These are phyloP conservation scores for Drosophila suzukii DNA, from an alignment of 1,140 invertebrate genomes.

Conservation along the genomic window DNA sequence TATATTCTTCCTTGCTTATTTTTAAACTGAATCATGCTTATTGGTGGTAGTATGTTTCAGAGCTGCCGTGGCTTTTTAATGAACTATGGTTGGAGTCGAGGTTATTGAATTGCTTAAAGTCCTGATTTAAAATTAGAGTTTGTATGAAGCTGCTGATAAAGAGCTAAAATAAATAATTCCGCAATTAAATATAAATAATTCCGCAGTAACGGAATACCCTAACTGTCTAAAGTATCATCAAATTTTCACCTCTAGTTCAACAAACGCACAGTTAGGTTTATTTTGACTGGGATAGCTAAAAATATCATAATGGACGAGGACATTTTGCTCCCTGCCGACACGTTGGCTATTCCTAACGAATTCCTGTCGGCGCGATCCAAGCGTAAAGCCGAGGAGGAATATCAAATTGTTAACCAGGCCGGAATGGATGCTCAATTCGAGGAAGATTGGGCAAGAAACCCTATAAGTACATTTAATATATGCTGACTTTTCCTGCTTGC, in stretches of 20 bases:
- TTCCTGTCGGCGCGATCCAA: slow-evolving; percentile 91
- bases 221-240: background rate
- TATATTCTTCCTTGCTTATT: too few relatives aligned
- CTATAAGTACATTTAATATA: background rate
- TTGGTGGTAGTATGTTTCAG: too few relatives aligned
- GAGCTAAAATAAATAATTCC: too few relatives aligned
- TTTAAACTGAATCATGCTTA: too few relatives aligned
- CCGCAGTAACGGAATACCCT: too few relatives aligned
- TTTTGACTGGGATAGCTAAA: slow-evolving; percentile 7
- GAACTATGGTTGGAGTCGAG: too few relatives aligned
- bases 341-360: slow-evolving; percentile 91
- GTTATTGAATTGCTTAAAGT: too few relatives aligned
- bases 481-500: slow-evolving; percentile 66
- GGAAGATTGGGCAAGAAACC: slow-evolving; percentile 92
- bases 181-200: too few relatives aligned
- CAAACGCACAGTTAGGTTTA: slow-evolving; percentile 35
- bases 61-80: too few relatives aligned
- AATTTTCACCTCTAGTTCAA: background rate
- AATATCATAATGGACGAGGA: slow-evolving; percentile 86
- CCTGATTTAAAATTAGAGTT: too few relatives aligned
- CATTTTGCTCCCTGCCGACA: slow-evolving; percentile 88
- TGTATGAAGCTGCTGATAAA: too few relatives aligned
- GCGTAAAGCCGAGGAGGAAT: slow-evolving; percentile 86
- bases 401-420: slow-evolving; percentile 84
- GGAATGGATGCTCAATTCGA: slow-evolving; percentile 87